phyloP scores from a whole-genome alignment of 2,888 invertebrate genomes.

The Polylopha cassiicola region DNA sequence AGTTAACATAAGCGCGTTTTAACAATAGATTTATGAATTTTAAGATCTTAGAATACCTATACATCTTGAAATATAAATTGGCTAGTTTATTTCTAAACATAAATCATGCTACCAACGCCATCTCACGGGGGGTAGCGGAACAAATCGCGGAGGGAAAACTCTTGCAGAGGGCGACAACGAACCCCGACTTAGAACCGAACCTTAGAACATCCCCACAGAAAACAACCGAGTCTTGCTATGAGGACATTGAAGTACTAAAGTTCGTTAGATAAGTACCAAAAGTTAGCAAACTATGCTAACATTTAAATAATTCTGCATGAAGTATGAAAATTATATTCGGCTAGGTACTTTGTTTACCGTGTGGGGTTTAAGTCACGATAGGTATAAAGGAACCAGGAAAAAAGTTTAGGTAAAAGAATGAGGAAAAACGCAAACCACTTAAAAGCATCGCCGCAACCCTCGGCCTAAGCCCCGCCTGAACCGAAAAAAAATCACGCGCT shows the following conservation, averaged over 20 bases:
- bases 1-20: too few species aligned
- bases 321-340: too few species aligned
- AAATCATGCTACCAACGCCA: constrained; percentile 52
- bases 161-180: constrained; percentile 25
- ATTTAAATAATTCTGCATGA: constrained; percentile 22
- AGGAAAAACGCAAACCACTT: constrained; percentile 49
- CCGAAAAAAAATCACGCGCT: constrained; percentile 61
- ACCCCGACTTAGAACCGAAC: constrained; percentile 30
- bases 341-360: too few species aligned
- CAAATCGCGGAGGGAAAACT: constrained; percentile 25
- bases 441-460: constrained; percentile 60
- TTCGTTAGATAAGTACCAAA: constrained; percentile 21
- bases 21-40: too few species aligned
- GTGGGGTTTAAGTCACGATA: too few species aligned
- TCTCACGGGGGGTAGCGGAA: constrained; percentile 65
- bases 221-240: too few species aligned
- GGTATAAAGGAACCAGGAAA: constrained; percentile 15
- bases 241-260: too few species aligned
- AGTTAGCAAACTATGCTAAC: constrained; percentile 29
- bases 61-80: too few species aligned
- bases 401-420: constrained; percentile 52
- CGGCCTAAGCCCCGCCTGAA: constrained; percentile 70
- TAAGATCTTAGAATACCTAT: too few species aligned
- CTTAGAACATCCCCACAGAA: too few species aligned
- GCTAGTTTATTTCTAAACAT: too few species aligned